phyloP scores from a whole-genome alignment of 1,140 invertebrate genomes.

The Tetranychus urticae region DNA sequence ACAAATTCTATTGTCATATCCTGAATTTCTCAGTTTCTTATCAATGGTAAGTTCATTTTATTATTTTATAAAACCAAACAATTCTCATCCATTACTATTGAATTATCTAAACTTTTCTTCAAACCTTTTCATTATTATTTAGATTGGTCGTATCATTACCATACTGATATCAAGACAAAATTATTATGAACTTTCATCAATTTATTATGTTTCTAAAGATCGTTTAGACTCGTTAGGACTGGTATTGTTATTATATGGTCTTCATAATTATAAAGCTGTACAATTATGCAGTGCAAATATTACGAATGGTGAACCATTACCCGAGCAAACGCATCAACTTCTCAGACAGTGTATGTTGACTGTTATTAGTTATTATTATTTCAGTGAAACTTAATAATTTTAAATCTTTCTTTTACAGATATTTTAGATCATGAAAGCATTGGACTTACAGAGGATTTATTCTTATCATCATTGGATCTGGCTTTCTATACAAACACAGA shows the following conservation, averaged over 20 bases:
- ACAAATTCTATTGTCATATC: too few species aligned
- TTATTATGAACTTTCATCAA: background rate
- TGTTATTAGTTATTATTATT: background rate
- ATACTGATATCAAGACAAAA: background rate
- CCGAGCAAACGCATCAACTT: background rate
- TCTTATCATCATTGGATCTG: conserved; percentile 57
- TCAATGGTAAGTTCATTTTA: too few species aligned
- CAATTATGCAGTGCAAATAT: background rate
- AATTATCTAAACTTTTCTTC: background rate
- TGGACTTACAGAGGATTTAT: conserved; percentile 42
- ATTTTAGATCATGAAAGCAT: background rate
- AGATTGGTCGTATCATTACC: background rate
- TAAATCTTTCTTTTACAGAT: background rate
- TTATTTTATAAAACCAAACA: too few species aligned
- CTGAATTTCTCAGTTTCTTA: too few species aligned
- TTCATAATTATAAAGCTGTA: background rate
- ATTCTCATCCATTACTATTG: too few species aligned
- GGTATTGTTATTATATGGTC: background rate
- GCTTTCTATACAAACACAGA: conserved; percentile 42
- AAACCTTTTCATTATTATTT: background rate
- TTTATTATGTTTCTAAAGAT: background rate
- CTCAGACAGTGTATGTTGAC: background rate
- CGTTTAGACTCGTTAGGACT: background rate
- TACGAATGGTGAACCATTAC: background rate
- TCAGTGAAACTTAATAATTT: background rate